phyloP scores from a whole-genome alignment of 2,797 vertebrate species.

The Cyclura pinguis region DNA sequence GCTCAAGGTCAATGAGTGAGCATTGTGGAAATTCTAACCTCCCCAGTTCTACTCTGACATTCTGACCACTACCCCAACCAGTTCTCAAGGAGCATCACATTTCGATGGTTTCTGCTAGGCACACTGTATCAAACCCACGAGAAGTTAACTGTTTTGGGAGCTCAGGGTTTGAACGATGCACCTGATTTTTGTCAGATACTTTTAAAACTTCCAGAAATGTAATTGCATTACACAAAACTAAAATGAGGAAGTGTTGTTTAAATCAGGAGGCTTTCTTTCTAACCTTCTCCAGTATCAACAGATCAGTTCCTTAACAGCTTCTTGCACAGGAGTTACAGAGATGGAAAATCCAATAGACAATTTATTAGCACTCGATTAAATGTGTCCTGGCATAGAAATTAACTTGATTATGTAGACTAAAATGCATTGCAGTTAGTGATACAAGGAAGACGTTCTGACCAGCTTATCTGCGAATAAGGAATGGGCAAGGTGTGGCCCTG shows the following conservation, averaged over 20 bases:
- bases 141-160: background rate
- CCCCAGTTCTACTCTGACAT: background rate
- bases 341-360: slow-evolving; percentile 39
- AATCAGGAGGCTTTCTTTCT: background rate
- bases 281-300: background rate
- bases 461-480: too few species aligned
- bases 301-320: background rate
- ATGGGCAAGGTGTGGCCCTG: too few species aligned
- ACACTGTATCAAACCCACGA: background rate
- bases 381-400: slow-evolving; percentile 31
- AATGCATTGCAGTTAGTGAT: too few species aligned
- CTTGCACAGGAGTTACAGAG: background rate
- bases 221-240: background rate
- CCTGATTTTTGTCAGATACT: background rate
- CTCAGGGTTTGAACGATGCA: background rate
- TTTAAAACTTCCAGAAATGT: background rate
- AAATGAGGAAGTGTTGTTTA: background rate
- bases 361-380: slow-evolving; percentile 47
- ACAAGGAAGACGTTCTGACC: too few species aligned
- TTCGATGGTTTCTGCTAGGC: background rate
- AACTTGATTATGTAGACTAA: slow-evolving; percentile 24
- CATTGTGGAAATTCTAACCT: background rate
- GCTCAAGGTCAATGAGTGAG: background rate
- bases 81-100: background rate
- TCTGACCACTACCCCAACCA: background rate